Evolutionary conservation across 1,140 invertebrate species (phyloP), one percentile per base, ranked within the genome.

Genomic region (Hyles euphorbiae): DNA sequence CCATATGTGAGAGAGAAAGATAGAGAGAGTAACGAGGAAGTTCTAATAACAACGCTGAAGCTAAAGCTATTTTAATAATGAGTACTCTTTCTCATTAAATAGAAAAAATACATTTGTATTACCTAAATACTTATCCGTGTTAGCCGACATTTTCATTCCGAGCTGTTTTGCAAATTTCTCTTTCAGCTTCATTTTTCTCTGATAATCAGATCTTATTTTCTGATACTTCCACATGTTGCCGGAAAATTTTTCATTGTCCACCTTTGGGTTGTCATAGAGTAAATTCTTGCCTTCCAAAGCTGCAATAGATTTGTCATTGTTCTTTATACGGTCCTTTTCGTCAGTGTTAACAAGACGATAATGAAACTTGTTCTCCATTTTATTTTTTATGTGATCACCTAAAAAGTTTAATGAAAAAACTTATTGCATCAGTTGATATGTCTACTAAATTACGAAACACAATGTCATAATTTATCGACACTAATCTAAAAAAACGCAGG

Each of bases 271-370:
- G 56, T 88, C 83, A 54, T 70, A 72, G 7, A 88, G 73, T 33
- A 85, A 68, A 61, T 80, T 78, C 61, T 88, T 88, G 8, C 83
- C 83, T 64, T 86, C 77, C 58, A 86, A 68, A 53, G 72, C 72
- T 64, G 80, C 83, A 76, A 86, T 85, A 65, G 79, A 81, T 77
- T 83, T 86, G 54, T 78, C 79, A 79, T 86, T 80, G 67, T 86
- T 86, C 71, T 88, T 88, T 58, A 88, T 78, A 53, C 70, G 60
- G 62, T 82, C 67, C 68, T 82, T 88, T 60, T 82, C 81, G 58
- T 78, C 81, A 7, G 61, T 60, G 57, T 88, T 84, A 44, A 75
- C 70, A 57, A 81, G 65, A 43, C 62, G 73, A 51, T 88, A 88
- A 55, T 76, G 78, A 34, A 79, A 65, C 53, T 67, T 81, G 34